Percentiles rank a stretch among this genome's conserved stretches.
Conservation (phyloP, 2,888 invertebrate species). For the Chloroclysta siterata region DNA sequence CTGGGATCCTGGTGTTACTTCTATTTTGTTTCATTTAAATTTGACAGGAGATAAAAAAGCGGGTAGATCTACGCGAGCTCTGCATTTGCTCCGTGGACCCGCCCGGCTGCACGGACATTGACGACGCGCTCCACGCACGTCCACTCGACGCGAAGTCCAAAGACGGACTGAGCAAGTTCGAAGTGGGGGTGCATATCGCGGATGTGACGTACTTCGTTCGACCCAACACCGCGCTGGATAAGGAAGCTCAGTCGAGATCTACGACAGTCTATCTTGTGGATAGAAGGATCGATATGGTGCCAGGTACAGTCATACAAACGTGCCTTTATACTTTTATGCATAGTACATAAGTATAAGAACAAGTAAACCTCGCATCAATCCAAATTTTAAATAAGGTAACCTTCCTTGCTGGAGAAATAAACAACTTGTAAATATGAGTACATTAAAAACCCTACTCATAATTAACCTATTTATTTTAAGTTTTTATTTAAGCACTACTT, state of each 20-base stretch:
- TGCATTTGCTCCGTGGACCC: conserved; percentile 98
- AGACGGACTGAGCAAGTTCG: conserved; percentile 60
- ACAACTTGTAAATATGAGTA: no score
- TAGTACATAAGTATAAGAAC: no score
- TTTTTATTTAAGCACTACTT: no score
- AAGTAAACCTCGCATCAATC: no score
- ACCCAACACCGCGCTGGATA: conserved; percentile 95
- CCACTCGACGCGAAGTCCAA: conserved; percentile 85
- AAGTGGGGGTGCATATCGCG: conserved; percentile 98
- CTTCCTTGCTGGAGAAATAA: no score
- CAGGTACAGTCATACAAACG: conserved; percentile 72
- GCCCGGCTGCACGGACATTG: conserved; percentile 99
- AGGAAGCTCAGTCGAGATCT: conserved; percentile 96
- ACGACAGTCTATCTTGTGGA: conserved; percentile 99
- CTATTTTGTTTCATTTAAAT: no score
- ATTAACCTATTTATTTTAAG: no score
- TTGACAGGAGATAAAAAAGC: conserved; percentile 88
- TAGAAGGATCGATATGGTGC: conserved; percentile 95
- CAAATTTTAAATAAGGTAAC: no score
- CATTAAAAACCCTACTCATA: no score
- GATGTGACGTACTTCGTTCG: conserved; percentile 99
- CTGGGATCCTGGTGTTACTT: no score
- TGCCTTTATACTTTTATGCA: no score
- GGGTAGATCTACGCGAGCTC: conserved; percentile 93
- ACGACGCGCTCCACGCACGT: conserved; percentile 97